Conservation (phyloP, 2,113 vertebrate species). For the Eclectus roratus region DNA sequence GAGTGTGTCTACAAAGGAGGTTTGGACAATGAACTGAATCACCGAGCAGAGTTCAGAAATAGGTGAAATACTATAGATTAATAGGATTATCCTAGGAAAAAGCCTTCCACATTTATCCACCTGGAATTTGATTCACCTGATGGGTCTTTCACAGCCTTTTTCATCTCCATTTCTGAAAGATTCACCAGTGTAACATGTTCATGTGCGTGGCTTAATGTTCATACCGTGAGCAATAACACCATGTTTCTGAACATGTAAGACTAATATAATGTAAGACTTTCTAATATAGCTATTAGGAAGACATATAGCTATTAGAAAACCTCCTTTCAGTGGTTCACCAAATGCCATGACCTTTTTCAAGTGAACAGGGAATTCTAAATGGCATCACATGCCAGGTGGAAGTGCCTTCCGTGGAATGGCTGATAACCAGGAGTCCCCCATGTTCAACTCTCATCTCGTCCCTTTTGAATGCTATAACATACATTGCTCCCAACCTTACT, state of each 20-base stretch:
- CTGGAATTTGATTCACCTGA: background rate
- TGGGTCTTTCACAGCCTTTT: background rate
- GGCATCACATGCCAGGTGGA: background rate
- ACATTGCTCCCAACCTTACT: background rate
- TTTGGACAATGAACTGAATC: background rate
- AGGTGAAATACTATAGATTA: background rate
- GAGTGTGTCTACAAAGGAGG: background rate
- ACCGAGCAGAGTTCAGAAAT: background rate
- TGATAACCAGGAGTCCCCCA: background rate
- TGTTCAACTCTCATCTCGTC: background rate
- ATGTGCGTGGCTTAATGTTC: background rate
- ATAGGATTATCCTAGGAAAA: background rate
- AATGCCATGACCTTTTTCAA: background rate
- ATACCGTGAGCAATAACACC: background rate
- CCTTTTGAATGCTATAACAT: background rate
- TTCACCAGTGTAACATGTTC: background rate
- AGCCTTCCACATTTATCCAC: background rate
- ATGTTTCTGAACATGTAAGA: background rate
- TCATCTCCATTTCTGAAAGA: background rate
- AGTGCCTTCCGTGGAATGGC: background rate
- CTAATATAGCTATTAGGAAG: background rate
- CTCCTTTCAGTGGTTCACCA: background rate
- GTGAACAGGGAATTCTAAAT: background rate
- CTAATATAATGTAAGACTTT: background rate
- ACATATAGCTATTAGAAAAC: background rate